Evolutionary conservation across 2,797 vertebrate genomes (phyloP).

Genomic region (Poeciliopsis presidionis): DNA sequence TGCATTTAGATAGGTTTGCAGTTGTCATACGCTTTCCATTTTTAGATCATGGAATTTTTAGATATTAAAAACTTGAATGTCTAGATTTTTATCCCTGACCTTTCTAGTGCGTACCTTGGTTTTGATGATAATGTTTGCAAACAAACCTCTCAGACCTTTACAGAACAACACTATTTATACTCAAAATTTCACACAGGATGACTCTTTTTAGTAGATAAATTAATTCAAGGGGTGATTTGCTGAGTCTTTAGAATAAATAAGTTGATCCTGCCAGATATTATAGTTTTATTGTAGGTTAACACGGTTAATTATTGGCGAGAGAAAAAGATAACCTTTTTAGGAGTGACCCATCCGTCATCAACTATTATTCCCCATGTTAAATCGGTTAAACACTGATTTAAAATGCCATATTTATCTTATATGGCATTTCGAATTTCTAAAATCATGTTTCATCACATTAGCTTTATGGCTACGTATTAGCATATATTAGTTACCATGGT

Average conservation of each 20-base stretch:
- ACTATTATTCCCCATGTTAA: background rate
- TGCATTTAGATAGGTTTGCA: background rate
- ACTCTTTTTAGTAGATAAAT: background rate
- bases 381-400: background rate
- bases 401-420: background rate
- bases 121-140: background rate
- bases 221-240: background rate
- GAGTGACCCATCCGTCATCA: background rate
- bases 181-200: background rate
- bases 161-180: background rate
- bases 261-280: background rate
- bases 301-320: background rate
- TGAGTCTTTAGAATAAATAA: background rate
- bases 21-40: background rate
- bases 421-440: background rate
- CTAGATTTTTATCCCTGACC: background rate
- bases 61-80: background rate
- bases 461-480: background rate
- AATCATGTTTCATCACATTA: background rate
- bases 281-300: background rate
- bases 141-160: background rate
- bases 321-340: background rate
- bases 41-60: background rate
- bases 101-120: background rate
- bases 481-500: conserved; percentile 52